Evolutionary conservation across 1,140 invertebrate species (phyloP).

Genomic region (Saxidomus purpurata): DNA sequence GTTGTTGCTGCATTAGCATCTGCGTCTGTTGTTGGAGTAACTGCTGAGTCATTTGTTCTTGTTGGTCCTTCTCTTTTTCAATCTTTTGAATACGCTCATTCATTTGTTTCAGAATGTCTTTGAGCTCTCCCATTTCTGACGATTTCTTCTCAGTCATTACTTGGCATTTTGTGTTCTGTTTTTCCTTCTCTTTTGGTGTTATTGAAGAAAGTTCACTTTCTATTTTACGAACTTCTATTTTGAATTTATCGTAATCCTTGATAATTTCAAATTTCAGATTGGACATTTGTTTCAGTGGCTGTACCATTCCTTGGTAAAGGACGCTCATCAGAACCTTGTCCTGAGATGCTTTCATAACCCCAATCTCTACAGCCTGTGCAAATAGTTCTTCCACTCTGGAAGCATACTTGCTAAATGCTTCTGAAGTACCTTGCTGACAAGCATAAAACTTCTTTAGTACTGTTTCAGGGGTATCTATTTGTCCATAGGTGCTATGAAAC

Average conservation of each 20-base stretch:
- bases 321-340: not conserved
- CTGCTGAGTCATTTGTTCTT: not conserved
- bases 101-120: not conserved
- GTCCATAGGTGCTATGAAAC: constrained; percentile 27
- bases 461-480: not conserved
- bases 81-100: not conserved
- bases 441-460: constrained; percentile 35
- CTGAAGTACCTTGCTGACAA: not conserved
- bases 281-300: not conserved
- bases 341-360: not conserved
- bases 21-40: not conserved
- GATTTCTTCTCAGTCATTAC: not conserved
- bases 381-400: constrained; percentile 25
- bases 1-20: not conserved
- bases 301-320: not conserved
- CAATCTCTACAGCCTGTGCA: not conserved
- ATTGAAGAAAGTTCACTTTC: not conserved
- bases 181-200: not conserved
- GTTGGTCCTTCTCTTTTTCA: not conserved
- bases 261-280: not conserved
- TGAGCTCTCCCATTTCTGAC: not conserved
- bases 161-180: not conserved
- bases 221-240: constrained; percentile 5
- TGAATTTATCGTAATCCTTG: constrained; percentile 23
- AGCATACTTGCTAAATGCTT: not conserved